Evolutionary conservation across 2,113 vertebrate species (phyloP).

Genomic region (Laterallus jamaicensis): DNA sequence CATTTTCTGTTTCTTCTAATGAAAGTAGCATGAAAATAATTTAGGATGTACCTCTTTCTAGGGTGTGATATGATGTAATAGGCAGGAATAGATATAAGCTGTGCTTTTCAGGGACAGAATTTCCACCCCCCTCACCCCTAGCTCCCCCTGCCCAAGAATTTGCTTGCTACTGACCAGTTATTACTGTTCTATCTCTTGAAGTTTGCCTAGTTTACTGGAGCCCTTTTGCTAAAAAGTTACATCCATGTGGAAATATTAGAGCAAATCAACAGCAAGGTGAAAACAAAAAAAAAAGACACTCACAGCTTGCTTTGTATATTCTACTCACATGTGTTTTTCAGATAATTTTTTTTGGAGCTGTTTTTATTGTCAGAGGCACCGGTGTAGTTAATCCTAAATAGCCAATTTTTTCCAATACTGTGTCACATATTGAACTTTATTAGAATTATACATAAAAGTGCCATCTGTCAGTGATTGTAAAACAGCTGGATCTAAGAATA

Average conservation of each 20-base stretch:
- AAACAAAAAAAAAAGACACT: neutral
- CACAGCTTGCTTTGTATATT: neutral
- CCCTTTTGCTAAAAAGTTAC: neutral
- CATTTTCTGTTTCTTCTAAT: neutral
- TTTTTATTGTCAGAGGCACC: neutral
- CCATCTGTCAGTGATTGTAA: neutral
- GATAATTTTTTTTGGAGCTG: neutral
- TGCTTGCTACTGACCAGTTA: neutral
- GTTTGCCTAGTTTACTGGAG: neutral
- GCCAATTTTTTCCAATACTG: neutral
- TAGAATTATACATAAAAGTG: neutral
- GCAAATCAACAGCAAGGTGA: neutral
- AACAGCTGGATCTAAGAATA: constrained; percentile 3
- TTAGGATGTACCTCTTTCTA: neutral
- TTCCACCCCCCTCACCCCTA: too few relatives aligned
- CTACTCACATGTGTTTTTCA: neutral
- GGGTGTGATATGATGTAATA: neutral
- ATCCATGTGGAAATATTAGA: neutral
- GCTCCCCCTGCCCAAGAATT: neutral
- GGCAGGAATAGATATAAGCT: neutral
- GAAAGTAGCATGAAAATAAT: neutral
- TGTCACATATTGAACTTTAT: neutral
- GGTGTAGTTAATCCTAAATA: neutral
- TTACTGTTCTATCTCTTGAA: neutral
- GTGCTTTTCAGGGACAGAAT: neutral